phyloP scores from a whole-genome alignment of 2,797 vertebrate species.

The Mallotus villosus region DNA sequence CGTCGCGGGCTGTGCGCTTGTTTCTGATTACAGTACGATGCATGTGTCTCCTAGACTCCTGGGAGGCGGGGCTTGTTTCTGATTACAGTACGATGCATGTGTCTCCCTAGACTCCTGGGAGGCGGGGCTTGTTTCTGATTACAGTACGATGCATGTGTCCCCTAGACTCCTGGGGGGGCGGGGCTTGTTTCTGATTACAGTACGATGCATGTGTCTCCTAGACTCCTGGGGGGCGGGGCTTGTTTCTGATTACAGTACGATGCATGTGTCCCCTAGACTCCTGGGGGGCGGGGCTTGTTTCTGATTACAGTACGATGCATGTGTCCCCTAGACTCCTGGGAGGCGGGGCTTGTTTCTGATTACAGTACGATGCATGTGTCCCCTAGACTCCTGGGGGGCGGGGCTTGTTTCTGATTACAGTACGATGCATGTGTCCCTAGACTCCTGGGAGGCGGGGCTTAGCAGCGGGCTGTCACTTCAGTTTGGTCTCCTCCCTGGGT shows the following conservation, averaged over 20 bases:
- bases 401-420: constrained; percentile 14
- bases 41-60: constrained; percentile 17
- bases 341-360: constrained; percentile 30
- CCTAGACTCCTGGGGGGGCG: constrained; percentile 22
- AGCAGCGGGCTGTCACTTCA: constrained; percentile 32
- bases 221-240: constrained; percentile 26
- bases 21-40: constrained; percentile 22
- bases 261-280: constrained; percentile 16
- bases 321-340: constrained; percentile 16
- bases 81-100: constrained; percentile 16
- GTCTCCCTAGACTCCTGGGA: constrained; percentile 19
- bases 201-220: constrained; percentile 19
- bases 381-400: constrained; percentile 11
- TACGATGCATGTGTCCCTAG: constrained; percentile 19
- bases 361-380: constrained; percentile 15
- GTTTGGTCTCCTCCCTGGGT: constrained; percentile 36
- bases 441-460: constrained; percentile 27
- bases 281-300: constrained; percentile 31
- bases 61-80: constrained; percentile 30
- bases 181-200: constrained; percentile 24
- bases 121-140: constrained; percentile 28
- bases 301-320: constrained; percentile 18
- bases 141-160: constrained; percentile 17
- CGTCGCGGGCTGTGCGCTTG: too few species aligned
- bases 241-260: constrained; percentile 21